Conservation (phyloP, 2,113 vertebrate species). For the Gambusia holbrooki region DNA sequence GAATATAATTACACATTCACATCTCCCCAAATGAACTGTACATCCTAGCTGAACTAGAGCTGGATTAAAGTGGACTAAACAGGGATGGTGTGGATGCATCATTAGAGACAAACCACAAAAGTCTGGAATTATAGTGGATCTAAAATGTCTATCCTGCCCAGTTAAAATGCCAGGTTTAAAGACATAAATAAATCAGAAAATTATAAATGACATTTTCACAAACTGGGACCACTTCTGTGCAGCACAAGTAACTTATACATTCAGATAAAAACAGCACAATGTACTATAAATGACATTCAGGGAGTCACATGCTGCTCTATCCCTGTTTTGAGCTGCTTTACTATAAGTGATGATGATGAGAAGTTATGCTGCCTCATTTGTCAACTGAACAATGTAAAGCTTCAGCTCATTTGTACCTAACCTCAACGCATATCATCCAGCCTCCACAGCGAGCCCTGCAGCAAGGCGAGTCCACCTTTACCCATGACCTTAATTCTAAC, state of each 20-base stretch:
- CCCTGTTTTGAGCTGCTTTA: conserved; percentile 15
- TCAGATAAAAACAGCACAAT: conserved; percentile 3
- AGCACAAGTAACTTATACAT: background rate
- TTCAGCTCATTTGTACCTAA: conserved; percentile 45
- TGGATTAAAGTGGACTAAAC: too few relatives aligned
- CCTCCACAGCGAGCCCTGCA: conserved; percentile 25
- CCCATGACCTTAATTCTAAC: conserved; percentile 56
- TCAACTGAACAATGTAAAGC: conserved; percentile 10
- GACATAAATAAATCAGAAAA: background rate
- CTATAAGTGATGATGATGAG: background rate
- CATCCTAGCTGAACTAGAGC: too few relatives aligned
- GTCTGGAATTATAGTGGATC: too few relatives aligned
- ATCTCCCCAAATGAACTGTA: too few relatives aligned
- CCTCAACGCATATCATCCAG: conserved; percentile 27
- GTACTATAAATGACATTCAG: background rate
- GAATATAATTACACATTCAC: too few relatives aligned
- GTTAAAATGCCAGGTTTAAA: too few relatives aligned
- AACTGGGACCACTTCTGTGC: background rate
- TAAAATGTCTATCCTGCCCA: too few relatives aligned
- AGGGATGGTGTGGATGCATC: too few relatives aligned
- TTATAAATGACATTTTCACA: background rate
- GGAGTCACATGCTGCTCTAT: conserved; percentile 22
- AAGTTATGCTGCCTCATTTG: conserved; percentile 1
- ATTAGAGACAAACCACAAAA: too few relatives aligned
- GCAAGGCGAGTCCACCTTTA: conserved; percentile 58